A percentile compares a stretch with the other conserved stretches of the same genome.
Evolutionary conservation across 2,888 invertebrate genomes (phyloP).

Genomic region (Agonopterix subpropinquella): DNA sequence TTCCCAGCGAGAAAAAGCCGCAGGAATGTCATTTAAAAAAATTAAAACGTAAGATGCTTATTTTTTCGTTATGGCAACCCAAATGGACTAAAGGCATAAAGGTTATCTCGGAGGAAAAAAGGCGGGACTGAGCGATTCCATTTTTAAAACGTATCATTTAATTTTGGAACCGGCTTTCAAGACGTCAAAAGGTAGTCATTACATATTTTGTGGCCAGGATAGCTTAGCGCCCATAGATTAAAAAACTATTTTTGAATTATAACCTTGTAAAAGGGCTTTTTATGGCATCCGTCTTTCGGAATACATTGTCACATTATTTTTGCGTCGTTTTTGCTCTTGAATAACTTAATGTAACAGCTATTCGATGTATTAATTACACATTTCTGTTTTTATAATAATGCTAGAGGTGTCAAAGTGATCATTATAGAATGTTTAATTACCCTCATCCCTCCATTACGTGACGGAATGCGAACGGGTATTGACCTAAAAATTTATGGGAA

Average conservation of each 20-base stretch:
- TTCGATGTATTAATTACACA: slow-evolving; percentile 31
- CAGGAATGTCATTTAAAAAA: slow-evolving; percentile 75
- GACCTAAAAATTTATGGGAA: slow-evolving; percentile 65
- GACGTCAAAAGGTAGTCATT: slow-evolving; percentile 75
- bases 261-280: slow-evolving; percentile 16
- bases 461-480: slow-evolving; percentile 51
- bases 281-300: slow-evolving; percentile 8
- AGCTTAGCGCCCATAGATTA: slow-evolving; percentile 60
- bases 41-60: slow-evolving; percentile 67
- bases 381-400: slow-evolving; percentile 24
- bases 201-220: slow-evolving; percentile 66
- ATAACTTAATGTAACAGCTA: slow-evolving; percentile 17
- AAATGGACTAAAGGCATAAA: slow-evolving; percentile 72
- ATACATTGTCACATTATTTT: slow-evolving; percentile 9
- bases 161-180: slow-evolving; percentile 74
- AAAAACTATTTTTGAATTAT: slow-evolving; percentile 48
- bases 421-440: slow-evolving; percentile 61
- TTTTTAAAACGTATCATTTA: slow-evolving; percentile 76
- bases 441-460: slow-evolving; percentile 54
- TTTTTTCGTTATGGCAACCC: slow-evolving; percentile 68
- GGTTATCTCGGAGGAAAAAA: slow-evolving; percentile 72
- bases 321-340: slow-evolving; percentile 16
- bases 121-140: slow-evolving; percentile 74
- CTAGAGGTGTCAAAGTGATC: slow-evolving; percentile 51
- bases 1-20: slow-evolving; percentile 70